These are phyloP conservation scores for Agapornis roseicollis DNA, from an alignment of 2,113 vertebrate genomes.

Conservation along the genomic window DNA sequence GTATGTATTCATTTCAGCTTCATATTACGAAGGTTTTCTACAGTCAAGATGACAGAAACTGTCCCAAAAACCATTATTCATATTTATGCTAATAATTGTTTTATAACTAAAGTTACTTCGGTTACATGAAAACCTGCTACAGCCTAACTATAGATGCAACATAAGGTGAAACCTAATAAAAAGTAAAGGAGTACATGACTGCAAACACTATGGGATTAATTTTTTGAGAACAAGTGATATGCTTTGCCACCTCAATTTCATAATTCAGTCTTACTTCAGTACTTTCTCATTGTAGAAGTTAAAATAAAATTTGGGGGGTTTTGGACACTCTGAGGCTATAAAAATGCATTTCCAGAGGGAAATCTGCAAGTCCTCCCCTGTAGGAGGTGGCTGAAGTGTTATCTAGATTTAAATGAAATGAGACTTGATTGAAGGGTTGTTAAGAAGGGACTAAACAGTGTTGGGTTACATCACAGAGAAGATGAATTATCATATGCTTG, in stretches of 20 bases:
- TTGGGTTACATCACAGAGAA: slow-evolving; percentile 35
- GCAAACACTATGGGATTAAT: background rate
- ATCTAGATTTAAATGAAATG: slow-evolving; percentile 33
- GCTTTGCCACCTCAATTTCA: slow-evolving; percentile 36
- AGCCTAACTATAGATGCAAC: slow-evolving; percentile 32
- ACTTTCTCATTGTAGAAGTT: slow-evolving; percentile 3
- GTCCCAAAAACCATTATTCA: background rate
- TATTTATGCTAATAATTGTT: slow-evolving; percentile 49
- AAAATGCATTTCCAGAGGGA: slow-evolving; percentile 35
- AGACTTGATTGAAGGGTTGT: slow-evolving; percentile 58
- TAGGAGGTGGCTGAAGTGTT: slow-evolving; percentile 58
- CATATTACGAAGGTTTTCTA: background rate
- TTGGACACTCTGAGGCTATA: slow-evolving; percentile 11
- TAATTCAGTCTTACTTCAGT: slow-evolving; percentile 26
- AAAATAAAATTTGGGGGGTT: slow-evolving; percentile 3
- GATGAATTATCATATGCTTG: background rate
- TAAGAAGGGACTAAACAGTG: slow-evolving; percentile 39
- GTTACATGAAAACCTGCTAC: slow-evolving; percentile 25
- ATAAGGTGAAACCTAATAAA: slow-evolving; percentile 33
- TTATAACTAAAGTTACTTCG: slow-evolving; percentile 37
- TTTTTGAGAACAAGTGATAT: slow-evolving; percentile 29
- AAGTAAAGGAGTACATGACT: background rate
- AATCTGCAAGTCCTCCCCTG: slow-evolving; percentile 46
- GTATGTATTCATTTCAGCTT: background rate
- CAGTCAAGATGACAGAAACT: background rate